Evolutionary conservation across 1,140 invertebrate genomes (phyloP).

Genomic region (Himalopsyche phryganea): DNA sequence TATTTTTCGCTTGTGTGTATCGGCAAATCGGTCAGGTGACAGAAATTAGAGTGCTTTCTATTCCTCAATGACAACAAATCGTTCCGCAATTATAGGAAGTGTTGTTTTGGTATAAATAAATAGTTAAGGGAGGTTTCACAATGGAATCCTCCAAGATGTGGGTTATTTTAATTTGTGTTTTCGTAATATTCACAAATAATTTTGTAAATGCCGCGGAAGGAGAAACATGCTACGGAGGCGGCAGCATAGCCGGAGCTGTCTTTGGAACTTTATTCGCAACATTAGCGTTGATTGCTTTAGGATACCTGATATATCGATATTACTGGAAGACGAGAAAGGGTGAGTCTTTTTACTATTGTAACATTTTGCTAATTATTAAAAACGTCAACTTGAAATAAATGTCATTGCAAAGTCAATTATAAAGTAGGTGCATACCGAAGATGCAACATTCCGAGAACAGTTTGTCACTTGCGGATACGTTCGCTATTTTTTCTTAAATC

Average conservation of each 20-base stretch:
- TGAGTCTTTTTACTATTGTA: slow-evolving; percentile 5
- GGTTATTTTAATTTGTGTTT: background rate
- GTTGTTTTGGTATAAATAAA: background rate
- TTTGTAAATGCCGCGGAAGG: slow-evolving; percentile 2
- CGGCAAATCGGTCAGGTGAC: background rate
- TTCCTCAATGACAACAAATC: too few species aligned
- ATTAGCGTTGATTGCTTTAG: slow-evolving; percentile 11
- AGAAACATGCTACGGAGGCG: slow-evolving; percentile 14
- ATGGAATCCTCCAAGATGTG: background rate
- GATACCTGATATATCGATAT: slow-evolving; percentile 24
- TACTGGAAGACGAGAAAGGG: slow-evolving; percentile 32
- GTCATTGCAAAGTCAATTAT: too few species aligned
- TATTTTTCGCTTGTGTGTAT: background rate
- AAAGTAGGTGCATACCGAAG: too few species aligned
- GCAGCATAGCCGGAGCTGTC: slow-evolving; percentile 28
- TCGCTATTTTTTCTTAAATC: too few species aligned
- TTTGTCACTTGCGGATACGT: too few species aligned
- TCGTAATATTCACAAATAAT: background rate
- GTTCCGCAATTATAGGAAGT: too few species aligned
- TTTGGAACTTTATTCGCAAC: slow-evolving; percentile 25
- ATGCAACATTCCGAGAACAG: too few species aligned
- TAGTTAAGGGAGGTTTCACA: background rate
- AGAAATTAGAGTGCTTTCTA: background rate
- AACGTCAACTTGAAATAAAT: too few species aligned
- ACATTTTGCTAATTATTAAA: too few species aligned